A percentile compares a stretch with the other conserved stretches of the same genome.
phyloP scores from a whole-genome alignment of 1,140 invertebrate species.

The Drosophila lowei region DNA sequence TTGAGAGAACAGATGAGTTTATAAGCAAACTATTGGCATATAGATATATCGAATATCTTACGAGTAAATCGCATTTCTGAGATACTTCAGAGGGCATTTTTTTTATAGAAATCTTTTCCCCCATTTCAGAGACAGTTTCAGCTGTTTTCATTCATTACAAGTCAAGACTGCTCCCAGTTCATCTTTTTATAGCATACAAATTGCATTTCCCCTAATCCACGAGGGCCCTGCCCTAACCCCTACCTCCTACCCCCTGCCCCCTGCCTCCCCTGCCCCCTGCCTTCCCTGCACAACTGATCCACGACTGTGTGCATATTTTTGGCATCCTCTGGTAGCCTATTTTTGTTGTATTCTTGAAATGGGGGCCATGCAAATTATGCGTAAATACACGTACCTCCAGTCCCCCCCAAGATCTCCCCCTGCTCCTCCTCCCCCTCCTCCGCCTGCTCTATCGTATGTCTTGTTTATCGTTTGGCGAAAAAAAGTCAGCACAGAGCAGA shows the following conservation, averaged over 20 bases:
- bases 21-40: slow-evolving; percentile 19
- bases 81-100: too few species aligned
- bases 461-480: slow-evolving; percentile 73
- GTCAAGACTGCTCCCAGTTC: slow-evolving; percentile 21
- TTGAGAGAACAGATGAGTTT: slow-evolving; percentile 22
- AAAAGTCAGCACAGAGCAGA: slow-evolving; percentile 67
- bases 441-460: slow-evolving; percentile 43
- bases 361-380: slow-evolving; percentile 75
- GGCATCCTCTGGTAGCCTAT: slow-evolving; percentile 56
- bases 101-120: background rate
- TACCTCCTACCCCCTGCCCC: background rate
- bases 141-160: slow-evolving; percentile 58
- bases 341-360: slow-evolving; percentile 52
- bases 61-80: too few species aligned
- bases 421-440: background rate
- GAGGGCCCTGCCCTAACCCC: background rate
- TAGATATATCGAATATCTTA: too few species aligned
- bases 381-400: slow-evolving; percentile 58
- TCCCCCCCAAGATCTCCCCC: background rate
- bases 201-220: slow-evolving; percentile 44
- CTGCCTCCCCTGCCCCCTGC: background rate
- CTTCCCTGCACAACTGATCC: background rate
- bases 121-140: slow-evolving; percentile 25
- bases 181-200: slow-evolving; percentile 62
- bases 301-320: slow-evolving; percentile 61